Evolutionary conservation across 37 sponge, comb jelly and placozoan species (phyloP).

Genomic region (Geodia barretti): DNA sequence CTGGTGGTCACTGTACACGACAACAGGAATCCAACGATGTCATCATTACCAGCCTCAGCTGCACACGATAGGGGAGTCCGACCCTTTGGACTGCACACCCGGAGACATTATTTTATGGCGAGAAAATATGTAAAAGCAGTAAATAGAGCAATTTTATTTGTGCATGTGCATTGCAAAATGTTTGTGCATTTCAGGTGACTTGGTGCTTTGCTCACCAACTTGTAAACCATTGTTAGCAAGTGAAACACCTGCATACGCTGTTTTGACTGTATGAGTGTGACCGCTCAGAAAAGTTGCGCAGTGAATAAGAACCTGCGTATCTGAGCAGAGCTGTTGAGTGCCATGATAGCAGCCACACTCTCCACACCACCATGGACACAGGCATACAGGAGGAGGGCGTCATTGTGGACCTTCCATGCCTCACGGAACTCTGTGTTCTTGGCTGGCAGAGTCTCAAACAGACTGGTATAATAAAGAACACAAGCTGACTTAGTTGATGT

Average conservation of each 20-base stretch:
- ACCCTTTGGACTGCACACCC: background rate
- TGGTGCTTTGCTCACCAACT: too few relatives aligned
- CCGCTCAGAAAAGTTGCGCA: too few relatives aligned
- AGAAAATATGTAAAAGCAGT: background rate
- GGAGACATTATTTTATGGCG: background rate
- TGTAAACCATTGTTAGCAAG: background rate
- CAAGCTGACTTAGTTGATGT: too few relatives aligned
- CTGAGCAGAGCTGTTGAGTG: background rate
- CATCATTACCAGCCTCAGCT: background rate
- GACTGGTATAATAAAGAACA: too few relatives aligned
- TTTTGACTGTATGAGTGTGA: background rate
- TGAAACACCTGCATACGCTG: background rate
- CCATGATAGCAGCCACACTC: background rate
- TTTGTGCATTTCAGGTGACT: too few relatives aligned
- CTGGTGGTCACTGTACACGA: background rate
- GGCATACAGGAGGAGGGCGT: background rate
- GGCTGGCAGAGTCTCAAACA: background rate
- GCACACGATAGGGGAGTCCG: background rate
- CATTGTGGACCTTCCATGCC: background rate
- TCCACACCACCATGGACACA: background rate
- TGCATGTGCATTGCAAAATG: background rate
- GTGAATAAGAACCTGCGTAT: background rate
- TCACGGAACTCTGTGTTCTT: background rate
- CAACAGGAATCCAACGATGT: background rate
- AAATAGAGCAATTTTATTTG: background rate